phyloP scores from a whole-genome alignment of 2,888 invertebrate species.

The Ophion costatus region DNA sequence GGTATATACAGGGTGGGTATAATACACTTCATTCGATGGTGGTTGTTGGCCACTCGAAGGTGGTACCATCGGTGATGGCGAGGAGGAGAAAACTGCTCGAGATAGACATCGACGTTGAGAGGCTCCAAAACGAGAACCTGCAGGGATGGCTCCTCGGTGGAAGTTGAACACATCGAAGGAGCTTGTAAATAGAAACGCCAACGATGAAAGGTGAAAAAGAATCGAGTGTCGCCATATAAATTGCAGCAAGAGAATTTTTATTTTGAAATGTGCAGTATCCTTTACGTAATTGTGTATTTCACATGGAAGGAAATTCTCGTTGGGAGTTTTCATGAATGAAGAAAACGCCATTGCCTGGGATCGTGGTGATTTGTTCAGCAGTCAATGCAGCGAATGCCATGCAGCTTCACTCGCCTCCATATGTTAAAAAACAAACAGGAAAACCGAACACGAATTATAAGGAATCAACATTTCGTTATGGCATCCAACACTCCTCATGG shows the following conservation, averaged over 20 bases:
- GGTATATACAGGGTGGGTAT: conserved; percentile 1
- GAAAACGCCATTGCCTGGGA: too few species aligned
- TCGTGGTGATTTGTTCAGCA: too few species aligned
- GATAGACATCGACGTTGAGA: conserved; percentile 38
- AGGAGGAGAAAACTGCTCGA: conserved; percentile 39
- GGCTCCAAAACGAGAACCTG: conserved; percentile 18
- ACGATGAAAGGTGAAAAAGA: neutral
- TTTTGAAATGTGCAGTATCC: neutral
- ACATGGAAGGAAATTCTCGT: too few species aligned
- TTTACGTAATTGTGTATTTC: neutral
- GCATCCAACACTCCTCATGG: too few species aligned
- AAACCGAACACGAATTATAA: too few species aligned
- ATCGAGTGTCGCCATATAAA: neutral
- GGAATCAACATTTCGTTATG: too few species aligned
- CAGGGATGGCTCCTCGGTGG: neutral
- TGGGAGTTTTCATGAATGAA: too few species aligned
- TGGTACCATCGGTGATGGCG: conserved; percentile 34
- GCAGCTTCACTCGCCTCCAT: too few species aligned
- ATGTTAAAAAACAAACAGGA: too few species aligned
- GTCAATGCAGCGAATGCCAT: too few species aligned
- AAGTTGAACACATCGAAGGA: conserved; percentile 3
- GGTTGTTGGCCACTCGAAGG: conserved; percentile 48
- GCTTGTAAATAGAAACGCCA: conserved; percentile 51
- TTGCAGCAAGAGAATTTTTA: neutral
- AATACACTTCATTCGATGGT: conserved; percentile 53